A percentile compares a stretch with the other conserved stretches of the same genome.
Conservation (phyloP, 2,797 vertebrate species). For the Tamandua tetradactyla region DNA sequence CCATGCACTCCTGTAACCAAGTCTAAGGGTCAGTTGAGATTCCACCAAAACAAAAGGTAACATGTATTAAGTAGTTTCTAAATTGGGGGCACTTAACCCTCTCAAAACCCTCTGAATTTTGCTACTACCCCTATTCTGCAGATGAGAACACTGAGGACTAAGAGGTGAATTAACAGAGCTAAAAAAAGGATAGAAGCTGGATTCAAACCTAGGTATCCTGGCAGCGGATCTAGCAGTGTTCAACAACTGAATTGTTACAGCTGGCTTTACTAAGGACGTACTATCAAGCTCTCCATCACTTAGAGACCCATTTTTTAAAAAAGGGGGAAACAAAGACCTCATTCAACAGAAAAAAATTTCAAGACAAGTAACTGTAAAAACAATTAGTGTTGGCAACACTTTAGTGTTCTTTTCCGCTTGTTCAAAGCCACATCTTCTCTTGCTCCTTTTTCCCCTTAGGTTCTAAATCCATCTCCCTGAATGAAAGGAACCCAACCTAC, state of each 20-base stretch:
- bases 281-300: not conserved
- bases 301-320: not conserved
- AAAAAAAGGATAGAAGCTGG: not conserved
- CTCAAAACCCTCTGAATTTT: not conserved
- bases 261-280: not conserved
- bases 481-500: not conserved
- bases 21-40: not conserved
- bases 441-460: not conserved
- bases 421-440: not conserved
- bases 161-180: not conserved
- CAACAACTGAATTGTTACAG: not conserved
- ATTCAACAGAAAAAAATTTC: slow-evolving; percentile 28
- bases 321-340: not conserved
- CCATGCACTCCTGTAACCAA: not conserved
- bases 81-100: not conserved
- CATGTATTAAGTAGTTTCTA: not conserved
- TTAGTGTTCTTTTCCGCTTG: not conserved
- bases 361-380: slow-evolving; percentile 26
- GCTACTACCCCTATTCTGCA: not conserved
- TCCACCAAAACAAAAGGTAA: not conserved
- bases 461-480: not conserved
- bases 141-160: not conserved
- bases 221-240: not conserved
- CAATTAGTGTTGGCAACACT: not conserved
- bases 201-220: not conserved